Evolutionary conservation across 2,888 invertebrate genomes (phyloP).

Genomic region (Neoitamus cyanurus): DNA sequence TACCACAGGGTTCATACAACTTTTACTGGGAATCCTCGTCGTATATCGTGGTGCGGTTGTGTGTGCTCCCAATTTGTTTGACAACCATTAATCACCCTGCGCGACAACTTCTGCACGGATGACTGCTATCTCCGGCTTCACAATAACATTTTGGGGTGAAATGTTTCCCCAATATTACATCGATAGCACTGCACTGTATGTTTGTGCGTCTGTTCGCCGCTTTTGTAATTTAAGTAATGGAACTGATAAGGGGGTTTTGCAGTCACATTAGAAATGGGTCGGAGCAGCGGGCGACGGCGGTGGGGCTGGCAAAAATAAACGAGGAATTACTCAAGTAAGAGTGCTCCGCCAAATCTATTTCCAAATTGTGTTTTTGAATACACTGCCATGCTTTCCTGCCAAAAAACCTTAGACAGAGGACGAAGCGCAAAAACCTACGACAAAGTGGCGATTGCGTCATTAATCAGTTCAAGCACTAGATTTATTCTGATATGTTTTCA

Average conservation of each 20-base stretch:
- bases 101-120: slow-evolving; percentile 62
- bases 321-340: slow-evolving; percentile 13
- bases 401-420: background rate
- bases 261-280: slow-evolving; percentile 20
- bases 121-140: slow-evolving; percentile 58
- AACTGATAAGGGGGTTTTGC: slow-evolving; percentile 55
- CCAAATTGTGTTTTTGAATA: background rate
- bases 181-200: slow-evolving; percentile 40
- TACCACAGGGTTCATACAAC: slow-evolving; percentile 32
- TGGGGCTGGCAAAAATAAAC: background rate
- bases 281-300: background rate
- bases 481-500: background rate
- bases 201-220: slow-evolving; percentile 27
- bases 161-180: slow-evolving; percentile 48
- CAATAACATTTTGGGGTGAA: slow-evolving; percentile 47
- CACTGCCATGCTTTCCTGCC: background rate
- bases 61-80: slow-evolving; percentile 59
- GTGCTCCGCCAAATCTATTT: slow-evolving; percentile 7
- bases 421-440: background rate
- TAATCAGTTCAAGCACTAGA: background rate
- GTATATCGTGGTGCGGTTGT: slow-evolving; percentile 17
- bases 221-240: slow-evolving; percentile 56
- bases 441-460: background rate
- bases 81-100: slow-evolving; percentile 62
- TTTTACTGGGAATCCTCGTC: slow-evolving; percentile 13